Evolutionary conservation across 1,140 invertebrate genomes (phyloP).

Genomic region (Ephestia elutella): DNA sequence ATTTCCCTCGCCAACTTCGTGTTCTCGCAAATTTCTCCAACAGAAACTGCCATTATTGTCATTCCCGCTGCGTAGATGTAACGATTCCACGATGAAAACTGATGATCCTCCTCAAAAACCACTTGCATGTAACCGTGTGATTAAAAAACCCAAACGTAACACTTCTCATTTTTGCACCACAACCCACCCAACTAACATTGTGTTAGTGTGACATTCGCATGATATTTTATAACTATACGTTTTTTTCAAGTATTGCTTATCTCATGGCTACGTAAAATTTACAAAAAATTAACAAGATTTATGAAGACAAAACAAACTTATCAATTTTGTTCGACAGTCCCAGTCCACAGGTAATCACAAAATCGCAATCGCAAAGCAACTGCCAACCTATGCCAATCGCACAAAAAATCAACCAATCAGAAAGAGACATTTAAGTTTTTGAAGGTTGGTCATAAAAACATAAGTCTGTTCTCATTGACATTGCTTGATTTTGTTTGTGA

Average conservation of each 20-base stretch:
- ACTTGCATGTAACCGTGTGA: slow-evolving; percentile 41
- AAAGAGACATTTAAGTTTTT: slow-evolving; percentile 5
- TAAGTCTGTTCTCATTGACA: slow-evolving; percentile 17
- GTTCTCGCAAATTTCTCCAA: slow-evolving; percentile 93
- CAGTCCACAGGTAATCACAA: no score
- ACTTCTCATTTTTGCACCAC: slow-evolving; percentile 56
- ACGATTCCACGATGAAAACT: slow-evolving; percentile 44
- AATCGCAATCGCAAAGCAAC: slow-evolving; percentile 39
- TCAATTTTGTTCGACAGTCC: slow-evolving; percentile 49
- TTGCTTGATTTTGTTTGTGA: no score
- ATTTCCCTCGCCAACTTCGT: slow-evolving; percentile 94
- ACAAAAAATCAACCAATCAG: slow-evolving; percentile 21
- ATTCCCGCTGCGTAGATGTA: slow-evolving; percentile 76
- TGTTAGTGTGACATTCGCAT: slow-evolving; percentile 22
- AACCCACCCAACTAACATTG: slow-evolving; percentile 25
- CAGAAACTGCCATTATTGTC: slow-evolving; percentile 87
- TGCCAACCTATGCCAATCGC: slow-evolving; percentile 28
- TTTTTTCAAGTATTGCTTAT: slow-evolving; percentile 33
- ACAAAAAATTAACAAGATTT: slow-evolving; percentile 44
- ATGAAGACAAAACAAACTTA: slow-evolving; percentile 62
- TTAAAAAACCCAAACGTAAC: slow-evolving; percentile 40
- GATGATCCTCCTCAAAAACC: slow-evolving; percentile 44
- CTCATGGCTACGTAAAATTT: slow-evolving; percentile 50
- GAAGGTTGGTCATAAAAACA: slow-evolving; percentile 15
- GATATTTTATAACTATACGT: slow-evolving; percentile 16